Conservation (phyloP, 2,888 invertebrate genomes). For the Lacanobia oleracea region DNA sequence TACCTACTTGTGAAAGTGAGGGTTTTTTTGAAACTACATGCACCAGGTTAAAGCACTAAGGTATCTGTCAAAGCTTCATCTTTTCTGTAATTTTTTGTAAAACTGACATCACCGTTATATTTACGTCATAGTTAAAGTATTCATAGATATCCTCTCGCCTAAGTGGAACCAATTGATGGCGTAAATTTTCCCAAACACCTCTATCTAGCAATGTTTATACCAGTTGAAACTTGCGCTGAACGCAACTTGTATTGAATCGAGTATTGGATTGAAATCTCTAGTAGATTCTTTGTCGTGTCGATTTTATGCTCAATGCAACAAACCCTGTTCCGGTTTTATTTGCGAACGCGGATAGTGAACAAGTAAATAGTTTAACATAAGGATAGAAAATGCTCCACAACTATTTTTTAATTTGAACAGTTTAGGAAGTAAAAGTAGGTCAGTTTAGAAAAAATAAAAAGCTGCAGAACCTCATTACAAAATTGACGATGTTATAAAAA, state of each 20-base stretch:
- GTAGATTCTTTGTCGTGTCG: background rate
- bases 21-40: too few species aligned
- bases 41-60: too few species aligned
- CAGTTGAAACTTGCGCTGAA: background rate
- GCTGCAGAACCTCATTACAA: background rate
- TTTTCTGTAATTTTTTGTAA: too few species aligned
- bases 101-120: too few species aligned
- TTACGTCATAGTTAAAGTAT: too few species aligned
- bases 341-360: background rate
- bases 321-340: background rate
- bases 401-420: background rate
- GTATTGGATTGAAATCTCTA: background rate
- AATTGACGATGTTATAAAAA: conserved; percentile 23
- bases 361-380: background rate
- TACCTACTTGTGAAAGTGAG: too few species aligned
- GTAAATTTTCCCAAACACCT: too few species aligned
- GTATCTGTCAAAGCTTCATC: too few species aligned
- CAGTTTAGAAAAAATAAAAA: background rate
- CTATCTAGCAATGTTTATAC: too few species aligned
- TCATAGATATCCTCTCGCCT: too few species aligned
- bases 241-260: background rate
- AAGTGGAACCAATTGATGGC: too few species aligned
- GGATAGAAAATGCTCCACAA: background rate
- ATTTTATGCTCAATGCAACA: background rate
- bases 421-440: background rate